phyloP scores from a whole-genome alignment of 2,888 invertebrate genomes.

The Temnothorax rugatulus region DNA sequence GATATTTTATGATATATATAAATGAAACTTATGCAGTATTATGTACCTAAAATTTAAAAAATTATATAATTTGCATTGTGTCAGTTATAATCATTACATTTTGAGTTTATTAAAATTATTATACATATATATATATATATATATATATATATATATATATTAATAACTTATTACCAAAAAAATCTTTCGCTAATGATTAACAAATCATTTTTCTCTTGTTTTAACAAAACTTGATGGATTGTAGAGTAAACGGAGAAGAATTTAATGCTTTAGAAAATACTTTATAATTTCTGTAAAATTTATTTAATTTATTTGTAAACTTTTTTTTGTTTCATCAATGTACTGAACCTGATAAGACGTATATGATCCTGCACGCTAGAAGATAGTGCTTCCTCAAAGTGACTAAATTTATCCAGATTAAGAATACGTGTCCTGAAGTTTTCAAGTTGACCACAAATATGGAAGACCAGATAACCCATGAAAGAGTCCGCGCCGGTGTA shows the following conservation, averaged over 20 bases:
- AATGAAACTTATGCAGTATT: too few species aligned
- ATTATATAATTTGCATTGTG: too few species aligned
- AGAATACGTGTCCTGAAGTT: slow-evolving; percentile 20
- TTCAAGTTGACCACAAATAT: slow-evolving; percentile 40
- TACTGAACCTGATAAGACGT: slow-evolving; percentile 36
- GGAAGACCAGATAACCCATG: slow-evolving; percentile 23
- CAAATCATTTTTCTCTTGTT: background rate
- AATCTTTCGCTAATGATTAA: too few species aligned
- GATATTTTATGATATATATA: background rate
- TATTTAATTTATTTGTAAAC: background rate
- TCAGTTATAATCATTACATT: too few species aligned
- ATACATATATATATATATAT: background rate
- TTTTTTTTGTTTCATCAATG: background rate
- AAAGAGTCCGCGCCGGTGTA: slow-evolving; percentile 42
- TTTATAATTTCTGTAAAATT: background rate
- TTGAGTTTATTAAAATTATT: too few species aligned
- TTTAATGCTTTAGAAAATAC: background rate
- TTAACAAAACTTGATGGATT: background rate
- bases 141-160: background rate
- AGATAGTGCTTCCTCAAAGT: background rate
- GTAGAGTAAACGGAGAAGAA: background rate
- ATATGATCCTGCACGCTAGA: slow-evolving; percentile 17
- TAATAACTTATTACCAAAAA: background rate
- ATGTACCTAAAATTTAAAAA: too few species aligned
- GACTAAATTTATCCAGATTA: background rate